Conservation (phyloP, 2,888 invertebrate genomes). For the Dastarcus helophoroides region DNA sequence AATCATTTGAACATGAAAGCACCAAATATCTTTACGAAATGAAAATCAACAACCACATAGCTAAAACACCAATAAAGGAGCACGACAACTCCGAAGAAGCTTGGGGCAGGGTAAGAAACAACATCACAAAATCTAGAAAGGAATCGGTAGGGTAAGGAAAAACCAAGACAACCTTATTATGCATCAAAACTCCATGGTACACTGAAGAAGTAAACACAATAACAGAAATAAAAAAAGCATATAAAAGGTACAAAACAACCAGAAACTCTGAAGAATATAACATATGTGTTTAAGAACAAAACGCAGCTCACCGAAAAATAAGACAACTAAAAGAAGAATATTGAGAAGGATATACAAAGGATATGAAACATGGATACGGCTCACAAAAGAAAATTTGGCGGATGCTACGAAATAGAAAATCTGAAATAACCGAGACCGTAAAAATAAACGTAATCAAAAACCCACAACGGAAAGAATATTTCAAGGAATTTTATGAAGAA, state of each 20-base stretch:
- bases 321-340: constrained; percentile 7
- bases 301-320: constrained; percentile 2
- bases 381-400: constrained; percentile 7
- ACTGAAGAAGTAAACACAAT: constrained; percentile 8
- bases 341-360: constrained; percentile 6
- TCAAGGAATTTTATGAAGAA: constrained; percentile 6
- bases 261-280: constrained; percentile 2
- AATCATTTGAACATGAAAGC: constrained; percentile 10
- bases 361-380: constrained; percentile 7
- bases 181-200: constrained; percentile 8
- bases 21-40: too few relatives aligned
- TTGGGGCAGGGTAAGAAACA: constrained; percentile 7
- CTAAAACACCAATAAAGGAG: too few relatives aligned
- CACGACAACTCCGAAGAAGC: too few relatives aligned
- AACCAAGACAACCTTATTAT: constrained; percentile 3
- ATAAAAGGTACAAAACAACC: constrained; percentile 5
- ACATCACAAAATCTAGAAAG: constrained; percentile 8
- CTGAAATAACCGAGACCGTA: too few relatives aligned
- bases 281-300: constrained; percentile 3
- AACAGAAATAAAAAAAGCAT: constrained; percentile 7
- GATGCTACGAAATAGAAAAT: constrained; percentile 8
- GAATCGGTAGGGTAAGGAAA: constrained; percentile 6
- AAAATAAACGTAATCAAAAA: constrained; percentile 3
- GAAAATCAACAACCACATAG: too few relatives aligned
- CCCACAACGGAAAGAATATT: constrained; percentile 7